A percentile compares a stretch with the other conserved stretches of the same genome.
phyloP scores from a whole-genome alignment of 2,888 invertebrate species.

The Aleiodes testaceus region DNA sequence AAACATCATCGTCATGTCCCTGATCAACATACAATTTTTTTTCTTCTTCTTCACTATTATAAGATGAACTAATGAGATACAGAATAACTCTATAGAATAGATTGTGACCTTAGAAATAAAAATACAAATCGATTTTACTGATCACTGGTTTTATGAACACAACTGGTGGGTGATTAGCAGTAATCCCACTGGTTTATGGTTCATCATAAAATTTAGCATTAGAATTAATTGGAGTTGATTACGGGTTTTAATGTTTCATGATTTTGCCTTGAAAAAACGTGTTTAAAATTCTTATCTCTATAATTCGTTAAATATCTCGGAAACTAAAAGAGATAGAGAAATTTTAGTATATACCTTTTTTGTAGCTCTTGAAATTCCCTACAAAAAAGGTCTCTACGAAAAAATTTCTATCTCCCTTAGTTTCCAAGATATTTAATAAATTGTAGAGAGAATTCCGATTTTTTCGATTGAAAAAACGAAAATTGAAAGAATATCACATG shows the following conservation, averaged over 20 bases:
- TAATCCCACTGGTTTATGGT: slow-evolving; percentile 1
- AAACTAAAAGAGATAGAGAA: no score
- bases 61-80: background rate
- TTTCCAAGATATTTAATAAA: no score
- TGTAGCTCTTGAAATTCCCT: no score
- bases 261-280: background rate
- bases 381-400: no score
- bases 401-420: no score
- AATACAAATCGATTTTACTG: slow-evolving; percentile 12
- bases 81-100: slow-evolving; percentile 1
- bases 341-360: no score
- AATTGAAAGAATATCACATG: no score
- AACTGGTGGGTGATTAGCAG: background rate
- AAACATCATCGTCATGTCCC: background rate
- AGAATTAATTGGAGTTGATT: slow-evolving; percentile 5
- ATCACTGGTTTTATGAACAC: background rate
- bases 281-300: no score
- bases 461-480: no score
- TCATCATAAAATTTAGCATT: slow-evolving; percentile 3
- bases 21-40: background rate
- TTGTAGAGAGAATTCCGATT: no score
- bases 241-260: background rate
- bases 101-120: background rate
- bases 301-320: no score
- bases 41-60: slow-evolving; percentile 2